Percentiles rank a stretch among this genome's conserved stretches.
These are phyloP conservation scores for Pemphredon lugubris DNA, from an alignment of 2,888 invertebrate species.

Conservation along the genomic window DNA sequence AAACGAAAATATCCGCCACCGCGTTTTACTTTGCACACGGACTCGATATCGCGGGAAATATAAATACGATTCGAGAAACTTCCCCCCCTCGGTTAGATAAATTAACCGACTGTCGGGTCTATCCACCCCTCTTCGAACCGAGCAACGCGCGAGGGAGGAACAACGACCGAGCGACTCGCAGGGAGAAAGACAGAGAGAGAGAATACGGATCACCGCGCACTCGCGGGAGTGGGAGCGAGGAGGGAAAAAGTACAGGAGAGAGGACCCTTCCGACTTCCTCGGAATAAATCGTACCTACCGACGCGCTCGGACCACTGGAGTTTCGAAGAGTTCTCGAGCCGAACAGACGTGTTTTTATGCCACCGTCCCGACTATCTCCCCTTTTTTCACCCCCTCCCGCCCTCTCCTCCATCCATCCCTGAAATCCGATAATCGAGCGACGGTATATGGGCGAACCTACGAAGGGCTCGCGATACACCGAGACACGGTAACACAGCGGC, in stretches of 20 bases:
- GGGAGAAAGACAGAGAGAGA: no score
- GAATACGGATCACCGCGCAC: no score
- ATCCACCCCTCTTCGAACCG: constrained; percentile 26
- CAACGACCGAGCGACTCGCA: no score
- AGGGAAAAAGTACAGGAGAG: constrained; percentile 20
- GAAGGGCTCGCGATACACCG: constrained; percentile 16
- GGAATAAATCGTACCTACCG: constrained; percentile 50
- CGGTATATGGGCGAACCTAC: constrained; percentile 29
- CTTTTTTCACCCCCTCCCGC: constrained; percentile 2
- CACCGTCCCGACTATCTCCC: constrained; percentile 5
- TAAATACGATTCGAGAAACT: constrained; percentile 33
- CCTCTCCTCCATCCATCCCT: constrained; percentile 10
- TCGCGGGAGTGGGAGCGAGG: background rate
- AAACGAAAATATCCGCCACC: no score
- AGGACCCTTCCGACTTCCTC: constrained; percentile 20
- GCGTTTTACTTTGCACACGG: no score
- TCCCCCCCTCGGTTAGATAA: constrained; percentile 48
- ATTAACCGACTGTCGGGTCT: constrained; percentile 55
- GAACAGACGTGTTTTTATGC: constrained; percentile 54
- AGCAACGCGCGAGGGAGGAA: constrained; percentile 15
- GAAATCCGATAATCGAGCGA: constrained; percentile 69
- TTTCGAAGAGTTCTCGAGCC: constrained; percentile 21
- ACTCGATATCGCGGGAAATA: constrained; percentile 39
- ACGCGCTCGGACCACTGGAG: constrained; percentile 26
- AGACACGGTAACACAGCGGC: constrained; percentile 8